These are phyloP conservation scores for Drosophila mulleri DNA, from an alignment of 2,888 invertebrate species.

Conservation along the genomic window DNA sequence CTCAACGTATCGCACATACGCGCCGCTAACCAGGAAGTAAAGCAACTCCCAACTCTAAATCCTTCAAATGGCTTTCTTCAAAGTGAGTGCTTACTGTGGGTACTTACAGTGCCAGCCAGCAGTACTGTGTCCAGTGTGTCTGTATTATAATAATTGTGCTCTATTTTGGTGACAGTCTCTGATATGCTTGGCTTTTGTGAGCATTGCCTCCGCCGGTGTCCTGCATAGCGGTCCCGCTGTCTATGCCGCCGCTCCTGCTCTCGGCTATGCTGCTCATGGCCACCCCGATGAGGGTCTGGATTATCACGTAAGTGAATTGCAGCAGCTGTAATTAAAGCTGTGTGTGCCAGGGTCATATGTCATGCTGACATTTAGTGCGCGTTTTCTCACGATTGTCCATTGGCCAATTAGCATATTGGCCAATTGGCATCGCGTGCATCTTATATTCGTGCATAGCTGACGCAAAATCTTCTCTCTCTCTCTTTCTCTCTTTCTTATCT, in stretches of 20 bases:
- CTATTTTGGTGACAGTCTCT: conserved; percentile 76
- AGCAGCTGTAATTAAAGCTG: conserved; percentile 21
- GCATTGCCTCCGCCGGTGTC: conserved; percentile 84
- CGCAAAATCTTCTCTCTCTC: neutral
- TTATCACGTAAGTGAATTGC: conserved; percentile 83
- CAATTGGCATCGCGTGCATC: conserved; percentile 51
- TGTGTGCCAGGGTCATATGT: conserved; percentile 45
- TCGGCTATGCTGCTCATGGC: conserved; percentile 73
- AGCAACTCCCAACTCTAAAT: conserved; percentile 23
- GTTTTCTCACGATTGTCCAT: conserved; percentile 49
- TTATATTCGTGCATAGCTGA: conserved; percentile 19
- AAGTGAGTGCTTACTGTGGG: conserved; percentile 82
- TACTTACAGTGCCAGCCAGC: conserved; percentile 44
- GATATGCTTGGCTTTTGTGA: conserved; percentile 84
- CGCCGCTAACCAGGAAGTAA: neutral
- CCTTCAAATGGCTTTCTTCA: conserved; percentile 84
- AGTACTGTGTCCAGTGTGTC: conserved; percentile 35
- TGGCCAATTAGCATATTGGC: conserved; percentile 34
- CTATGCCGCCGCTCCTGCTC: conserved; percentile 79
- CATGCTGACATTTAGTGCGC: conserved; percentile 54
- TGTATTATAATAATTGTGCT: conserved; percentile 32
- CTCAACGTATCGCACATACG: conserved; percentile 82
- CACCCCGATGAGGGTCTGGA: conserved; percentile 82
- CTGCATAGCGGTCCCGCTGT: conserved; percentile 81
- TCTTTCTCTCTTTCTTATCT: neutral